phyloP scores from a whole-genome alignment of 2,113 vertebrate species.

The Rhegmatorhina hoffmannsi region DNA sequence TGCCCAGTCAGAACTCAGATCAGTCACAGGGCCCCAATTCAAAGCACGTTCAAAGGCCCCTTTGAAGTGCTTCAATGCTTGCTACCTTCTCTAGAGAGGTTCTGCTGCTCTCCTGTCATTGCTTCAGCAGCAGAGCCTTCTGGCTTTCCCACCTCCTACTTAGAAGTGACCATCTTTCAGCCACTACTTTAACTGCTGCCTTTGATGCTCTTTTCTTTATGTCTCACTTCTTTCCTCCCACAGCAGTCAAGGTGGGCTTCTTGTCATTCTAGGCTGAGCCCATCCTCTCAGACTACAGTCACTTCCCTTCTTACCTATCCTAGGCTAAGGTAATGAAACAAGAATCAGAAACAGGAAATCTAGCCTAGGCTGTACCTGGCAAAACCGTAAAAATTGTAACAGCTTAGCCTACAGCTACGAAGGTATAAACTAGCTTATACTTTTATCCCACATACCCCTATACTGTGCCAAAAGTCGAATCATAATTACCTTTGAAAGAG shows the following conservation, averaged over 20 bases:
- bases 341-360: not conserved
- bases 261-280: not conserved
- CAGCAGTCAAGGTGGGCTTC: not conserved
- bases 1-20: not conserved
- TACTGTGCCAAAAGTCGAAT: not conserved
- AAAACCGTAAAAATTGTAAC: not conserved
- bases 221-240: no score
- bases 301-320: not conserved
- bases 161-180: not conserved
- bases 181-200: not conserved
- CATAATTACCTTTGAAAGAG: not conserved
- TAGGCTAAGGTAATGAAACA: not conserved
- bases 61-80: not conserved
- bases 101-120: not conserved
- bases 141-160: not conserved
- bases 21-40: not conserved
- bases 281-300: not conserved
- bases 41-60: not conserved
- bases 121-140: not conserved
- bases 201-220: not conserved
- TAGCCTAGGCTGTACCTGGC: not conserved
- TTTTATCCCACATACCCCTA: not conserved
- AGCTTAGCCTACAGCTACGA: not conserved
- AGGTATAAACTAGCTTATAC: not conserved
- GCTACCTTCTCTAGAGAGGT: not conserved